Conservation (phyloP, 2,888 invertebrate genomes). For the Pseudoips prasinana region DNA sequence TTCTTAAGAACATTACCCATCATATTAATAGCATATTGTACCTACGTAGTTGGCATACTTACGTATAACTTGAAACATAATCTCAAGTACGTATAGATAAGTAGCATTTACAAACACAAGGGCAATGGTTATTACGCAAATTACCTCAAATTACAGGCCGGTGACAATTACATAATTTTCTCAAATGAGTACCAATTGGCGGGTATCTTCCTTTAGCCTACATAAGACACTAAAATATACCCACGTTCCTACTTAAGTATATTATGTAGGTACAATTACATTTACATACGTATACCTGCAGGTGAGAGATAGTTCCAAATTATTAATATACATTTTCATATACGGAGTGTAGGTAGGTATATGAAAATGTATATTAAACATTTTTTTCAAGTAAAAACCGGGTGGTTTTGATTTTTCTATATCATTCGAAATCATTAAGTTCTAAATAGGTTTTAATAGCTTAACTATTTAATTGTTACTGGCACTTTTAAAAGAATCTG, state of each 20-base stretch:
- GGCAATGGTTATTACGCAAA: slow-evolving; percentile 63
- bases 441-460: too few species aligned
- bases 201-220: slow-evolving; percentile 43
- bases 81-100: slow-evolving; percentile 21
- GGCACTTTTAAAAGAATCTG: too few species aligned
- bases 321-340: too few species aligned
- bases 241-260: too few species aligned
- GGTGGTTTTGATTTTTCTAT: too few species aligned
- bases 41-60: neutral
- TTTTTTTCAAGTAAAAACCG: too few species aligned
- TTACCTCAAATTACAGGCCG: slow-evolving; percentile 56
- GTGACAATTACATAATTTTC: slow-evolving; percentile 63
- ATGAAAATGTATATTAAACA: too few species aligned
- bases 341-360: too few species aligned
- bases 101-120: slow-evolving; percentile 46
- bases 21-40: slow-evolving; percentile 14
- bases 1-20: too few species aligned
- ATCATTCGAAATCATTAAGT: too few species aligned
- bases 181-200: slow-evolving; percentile 54
- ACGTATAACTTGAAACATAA: slow-evolving; percentile 12
- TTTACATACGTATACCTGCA: slow-evolving; percentile 5
- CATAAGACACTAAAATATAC: neutral
- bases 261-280: slow-evolving; percentile 6
- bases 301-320: too few species aligned
- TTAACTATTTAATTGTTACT: too few species aligned